phyloP scores from a whole-genome alignment of 1,140 invertebrate genomes.

The Drosophila santomea region DNA sequence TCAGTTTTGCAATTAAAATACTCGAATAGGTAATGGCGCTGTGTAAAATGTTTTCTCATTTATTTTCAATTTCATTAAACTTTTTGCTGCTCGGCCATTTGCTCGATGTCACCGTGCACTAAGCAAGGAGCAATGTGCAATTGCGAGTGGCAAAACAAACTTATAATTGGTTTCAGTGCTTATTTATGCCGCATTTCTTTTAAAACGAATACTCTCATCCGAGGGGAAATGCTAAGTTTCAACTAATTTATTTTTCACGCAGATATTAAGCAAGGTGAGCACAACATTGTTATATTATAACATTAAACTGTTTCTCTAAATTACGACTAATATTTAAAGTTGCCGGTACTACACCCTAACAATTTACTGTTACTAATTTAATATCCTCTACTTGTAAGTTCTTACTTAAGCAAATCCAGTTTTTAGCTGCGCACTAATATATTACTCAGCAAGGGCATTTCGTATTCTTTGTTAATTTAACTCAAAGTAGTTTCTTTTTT shows the following conservation, averaged over 20 bases:
- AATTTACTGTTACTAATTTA: no score
- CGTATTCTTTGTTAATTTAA: slow-evolving; percentile 9
- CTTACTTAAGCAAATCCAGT: no score
- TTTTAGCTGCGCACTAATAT: not conserved
- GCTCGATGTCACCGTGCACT: slow-evolving; percentile 66
- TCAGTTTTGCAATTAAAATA: slow-evolving; percentile 72
- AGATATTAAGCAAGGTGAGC: no score
- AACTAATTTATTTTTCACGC: no score
- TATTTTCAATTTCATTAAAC: slow-evolving; percentile 83
- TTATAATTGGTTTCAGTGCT: slow-evolving; percentile 80
- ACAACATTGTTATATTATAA: no score
- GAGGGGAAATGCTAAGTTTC: not conserved
- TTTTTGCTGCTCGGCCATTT: slow-evolving; percentile 69
- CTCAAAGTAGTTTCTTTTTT: slow-evolving; percentile 3
- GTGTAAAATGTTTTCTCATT: slow-evolving; percentile 79
- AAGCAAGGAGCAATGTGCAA: slow-evolving; percentile 63
- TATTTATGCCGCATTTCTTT: slow-evolving; percentile 81
- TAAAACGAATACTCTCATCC: slow-evolving; percentile 55
- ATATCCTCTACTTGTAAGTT: no score
- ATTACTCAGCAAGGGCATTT: slow-evolving; percentile 19
- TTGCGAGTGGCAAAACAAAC: slow-evolving; percentile 72
- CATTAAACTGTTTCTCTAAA: no score
- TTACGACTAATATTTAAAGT: no score
- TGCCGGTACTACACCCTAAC: no score
- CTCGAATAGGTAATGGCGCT: slow-evolving; percentile 39